Base-by-base conservation (phyloP, 37 sponge, comb jelly and placozoan species). In the Eunapius fragilis region DNA sequence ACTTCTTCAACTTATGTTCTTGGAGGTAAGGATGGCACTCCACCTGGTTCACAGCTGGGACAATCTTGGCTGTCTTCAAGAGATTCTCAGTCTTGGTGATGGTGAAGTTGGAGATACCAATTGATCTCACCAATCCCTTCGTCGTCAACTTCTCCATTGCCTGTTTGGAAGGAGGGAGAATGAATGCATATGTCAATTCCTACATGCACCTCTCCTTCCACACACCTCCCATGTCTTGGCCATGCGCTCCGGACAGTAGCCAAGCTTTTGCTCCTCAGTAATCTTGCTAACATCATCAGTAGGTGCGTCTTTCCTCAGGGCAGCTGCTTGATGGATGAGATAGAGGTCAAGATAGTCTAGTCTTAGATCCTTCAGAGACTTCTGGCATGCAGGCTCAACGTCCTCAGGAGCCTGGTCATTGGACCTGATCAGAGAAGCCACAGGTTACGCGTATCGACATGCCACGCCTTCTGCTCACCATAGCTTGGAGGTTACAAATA, bases 401-500 rank as follows among this genome's bases (percentile, higher is more conserved):
- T 88, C 89, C 58, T 58, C 19, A 17, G 58, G 58, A 58, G 58
- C 58, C 14, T 58, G 14, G 22, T 58, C 58, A 58, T 58, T 58
- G 58, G 58, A 4, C 58, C 58, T 58, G 58, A 17, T 2, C 58
- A 45, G 4, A 9, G 7, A 45, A 45, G 9, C 14, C 58, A 41
- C 41, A 41, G 41, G 41, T 19, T 19, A 19, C 14, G 22, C 14
- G 1, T 19, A 10, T 19, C 1, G 14, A 58, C 58, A 58, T 17
- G 19, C 47, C 9, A 45, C n/a, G 47, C 47, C 4, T 45, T 9
- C 49, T 0, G 35, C 86, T 76, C 72, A 95, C 95, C 88, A 89
- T 68, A 96, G 86, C 74, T 96, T 96, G n/a, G 97, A 92, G 11
- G 97, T 96, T 37, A 96, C 86, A 73, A 94, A 96, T 0, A 96